These are phyloP conservation scores for Vespertilio murinus DNA, from an alignment of 2,797 vertebrate genomes.

Conservation along the genomic window DNA sequence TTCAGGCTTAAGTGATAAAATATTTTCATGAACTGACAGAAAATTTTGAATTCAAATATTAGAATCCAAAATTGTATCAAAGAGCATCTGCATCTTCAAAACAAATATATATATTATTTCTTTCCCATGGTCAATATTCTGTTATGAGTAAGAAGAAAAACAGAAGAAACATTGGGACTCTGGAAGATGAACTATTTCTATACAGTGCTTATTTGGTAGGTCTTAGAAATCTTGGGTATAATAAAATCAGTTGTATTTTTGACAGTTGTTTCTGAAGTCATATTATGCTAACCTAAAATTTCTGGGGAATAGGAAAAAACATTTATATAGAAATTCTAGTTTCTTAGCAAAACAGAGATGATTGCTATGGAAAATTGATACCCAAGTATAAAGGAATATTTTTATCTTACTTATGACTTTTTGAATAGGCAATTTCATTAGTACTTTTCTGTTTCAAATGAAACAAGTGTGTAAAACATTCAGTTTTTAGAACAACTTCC, in stretches of 20 bases:
- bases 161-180: constrained; percentile 7
- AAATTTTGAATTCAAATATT: constrained; percentile 33
- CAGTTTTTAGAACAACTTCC: constrained; percentile 35
- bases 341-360: constrained; percentile 47
- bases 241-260: constrained; percentile 64
- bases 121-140: neutral
- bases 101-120: neutral
- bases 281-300: constrained; percentile 44
- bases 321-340: neutral
- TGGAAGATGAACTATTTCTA: constrained; percentile 43
- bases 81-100: neutral
- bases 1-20: constrained; percentile 15
- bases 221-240: constrained; percentile 41
- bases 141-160: constrained; percentile 9
- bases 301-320: constrained; percentile 48
- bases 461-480: constrained; percentile 16
- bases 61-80: constrained; percentile 43
- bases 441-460: constrained; percentile 49
- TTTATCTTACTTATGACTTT: constrained; percentile 64
- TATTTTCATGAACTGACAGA: constrained; percentile 19
- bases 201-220: constrained; percentile 25
- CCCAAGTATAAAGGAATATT: constrained; percentile 12
- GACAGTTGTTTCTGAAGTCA: constrained; percentile 62
- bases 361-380: constrained; percentile 53
- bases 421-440: constrained; percentile 62